Evolutionary conservation across 2,113 vertebrate species (phyloP).

Genomic region (Caloenas nicobarica): DNA sequence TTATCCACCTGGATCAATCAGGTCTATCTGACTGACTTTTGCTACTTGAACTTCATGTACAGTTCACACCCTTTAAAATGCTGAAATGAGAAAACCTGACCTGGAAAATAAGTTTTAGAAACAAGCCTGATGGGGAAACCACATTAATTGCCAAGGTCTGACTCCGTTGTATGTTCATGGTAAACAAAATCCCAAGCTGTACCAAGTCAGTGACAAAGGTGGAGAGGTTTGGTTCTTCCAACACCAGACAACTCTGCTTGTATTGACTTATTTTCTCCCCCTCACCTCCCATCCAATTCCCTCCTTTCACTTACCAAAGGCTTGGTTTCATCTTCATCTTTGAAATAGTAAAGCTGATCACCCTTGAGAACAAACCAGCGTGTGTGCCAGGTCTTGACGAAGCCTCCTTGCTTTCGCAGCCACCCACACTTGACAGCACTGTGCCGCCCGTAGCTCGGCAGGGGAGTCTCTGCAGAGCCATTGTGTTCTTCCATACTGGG

Average conservation of each 20-base stretch:
- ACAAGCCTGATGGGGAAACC: neutral
- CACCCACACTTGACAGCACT: conserved; percentile 87
- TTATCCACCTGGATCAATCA: neutral
- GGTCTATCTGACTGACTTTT: neutral
- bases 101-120: neutral
- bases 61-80: neutral
- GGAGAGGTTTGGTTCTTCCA: neutral
- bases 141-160: neutral
- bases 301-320: conserved; percentile 85
- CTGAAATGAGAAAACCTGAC: neutral
- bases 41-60: neutral
- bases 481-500: conserved; percentile 86
- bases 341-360: conserved; percentile 94
- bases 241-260: neutral
- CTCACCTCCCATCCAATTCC: neutral
- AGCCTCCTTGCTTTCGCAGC: conserved; percentile 98
- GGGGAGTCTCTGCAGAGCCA: conserved; percentile 71
- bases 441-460: conserved; percentile 64
- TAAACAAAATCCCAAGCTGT: neutral
- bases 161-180: neutral
- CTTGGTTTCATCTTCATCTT: conserved; percentile 97
- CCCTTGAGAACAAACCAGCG: conserved; percentile 97
- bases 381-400: conserved; percentile 98
- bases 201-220: neutral
- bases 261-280: neutral